Base-by-base conservation (phyloP, 1,140 invertebrate genomes). In the Meloidogyne hapla region DNA sequence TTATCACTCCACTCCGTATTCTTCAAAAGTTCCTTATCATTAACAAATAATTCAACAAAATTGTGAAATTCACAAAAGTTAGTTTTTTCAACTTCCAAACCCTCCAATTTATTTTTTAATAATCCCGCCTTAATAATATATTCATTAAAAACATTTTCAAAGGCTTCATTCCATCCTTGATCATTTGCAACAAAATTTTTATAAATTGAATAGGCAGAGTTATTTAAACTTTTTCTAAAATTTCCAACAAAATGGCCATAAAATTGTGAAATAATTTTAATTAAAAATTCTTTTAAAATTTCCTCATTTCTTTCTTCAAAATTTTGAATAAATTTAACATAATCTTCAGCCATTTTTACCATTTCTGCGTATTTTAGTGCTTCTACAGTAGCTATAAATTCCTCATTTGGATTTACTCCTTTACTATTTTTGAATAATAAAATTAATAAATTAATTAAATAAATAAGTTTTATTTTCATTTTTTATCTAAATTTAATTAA, bases 61-160 rank as follows among this genome's bases (percentile, higher is more conserved):
- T 56, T 56, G 8, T 56, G 48, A n/a, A 56, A 56, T 56, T 56
- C 48, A 56, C 48, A 56, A 56, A 56, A 56, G n/a, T 56, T 56
- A n/a, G n/a, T 21, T 56, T 56, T 56, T 56, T 15, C 48, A 56
- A n/a, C n/a, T n/a, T 56, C n/a, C n/a, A 56, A 21, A 56, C n/a
- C 8, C n/a, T 15, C n/a, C n/a, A 56, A 56, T 56, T 56, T 56
- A 56, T 56, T 56, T 56, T 56, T n/a, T 56, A 56, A 56, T 6
- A 56, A n/a, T 56, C 6, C n/a, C 6, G 48, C 48, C n/a, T 56
- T 56, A 56, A n/a, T n/a, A 56, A 56, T n/a, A 56, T 56, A n/a
- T 56, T 56, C 48, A 56, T 56, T 56, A 56, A 56, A 56, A n/a
- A n/a, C n/a, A 8, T 56, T 56, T 56, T 6, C 48, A 56, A 56